phyloP scores from a whole-genome alignment of 2,888 invertebrate genomes.

The Zootermopsis nevadensis region DNA sequence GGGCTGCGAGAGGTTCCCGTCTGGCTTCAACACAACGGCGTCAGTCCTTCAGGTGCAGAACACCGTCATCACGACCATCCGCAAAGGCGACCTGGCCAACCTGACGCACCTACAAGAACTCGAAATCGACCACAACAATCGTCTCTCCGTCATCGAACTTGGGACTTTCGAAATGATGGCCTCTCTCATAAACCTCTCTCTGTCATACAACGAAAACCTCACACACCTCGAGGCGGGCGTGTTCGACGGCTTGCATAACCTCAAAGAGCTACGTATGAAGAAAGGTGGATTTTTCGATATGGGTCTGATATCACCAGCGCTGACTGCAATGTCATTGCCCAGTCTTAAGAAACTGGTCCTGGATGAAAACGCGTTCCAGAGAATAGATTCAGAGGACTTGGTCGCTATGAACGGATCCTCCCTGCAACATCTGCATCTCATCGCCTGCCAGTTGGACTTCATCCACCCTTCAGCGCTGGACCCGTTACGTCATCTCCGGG shows the following conservation, averaged over 20 bases:
- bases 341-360: constrained; percentile 65
- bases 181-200: constrained; percentile 66
- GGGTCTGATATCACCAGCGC: constrained; percentile 63
- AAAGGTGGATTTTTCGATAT: constrained; percentile 69
- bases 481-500: constrained; percentile 64
- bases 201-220: constrained; percentile 68
- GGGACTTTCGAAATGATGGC: constrained; percentile 66
- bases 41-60: constrained; percentile 65
- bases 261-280: constrained; percentile 66
- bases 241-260: constrained; percentile 67
- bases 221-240: constrained; percentile 62
- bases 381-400: constrained; percentile 65
- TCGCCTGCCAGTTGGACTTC: constrained; percentile 67
- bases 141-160: constrained; percentile 65
- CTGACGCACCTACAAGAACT: constrained; percentile 63
- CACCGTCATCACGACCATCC: constrained; percentile 64
- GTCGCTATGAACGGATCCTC: constrained; percentile 63
- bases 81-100: constrained; percentile 63
- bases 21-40: constrained; percentile 63
- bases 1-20: constrained; percentile 66
- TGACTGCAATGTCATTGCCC: constrained; percentile 64
- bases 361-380: constrained; percentile 67
- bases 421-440: constrained; percentile 65
- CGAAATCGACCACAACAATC: constrained; percentile 69
- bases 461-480: constrained; percentile 67